phyloP scores from a whole-genome alignment of 1,140 invertebrate species.

The Daktulosphaira vitifoliae region DNA sequence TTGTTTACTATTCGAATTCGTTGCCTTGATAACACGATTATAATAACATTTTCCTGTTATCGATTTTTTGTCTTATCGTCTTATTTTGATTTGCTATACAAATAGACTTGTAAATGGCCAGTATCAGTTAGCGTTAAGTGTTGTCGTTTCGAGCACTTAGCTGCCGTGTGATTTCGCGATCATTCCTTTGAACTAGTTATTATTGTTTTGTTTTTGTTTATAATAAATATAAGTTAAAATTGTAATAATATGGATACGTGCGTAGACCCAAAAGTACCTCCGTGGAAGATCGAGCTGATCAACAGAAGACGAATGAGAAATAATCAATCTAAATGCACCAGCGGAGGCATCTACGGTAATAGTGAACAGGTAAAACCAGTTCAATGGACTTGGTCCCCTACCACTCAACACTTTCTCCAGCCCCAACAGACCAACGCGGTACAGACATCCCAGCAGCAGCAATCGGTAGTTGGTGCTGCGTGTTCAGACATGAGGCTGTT shows the following conservation, averaged over 20 bases:
- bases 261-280: conserved; percentile 46
- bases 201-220: too few relatives aligned
- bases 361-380: conserved; percentile 31
- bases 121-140: too few relatives aligned
- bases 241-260: conserved; percentile 11
- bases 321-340: conserved; percentile 36
- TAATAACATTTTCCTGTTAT: too few relatives aligned
- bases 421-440: conserved; percentile 34
- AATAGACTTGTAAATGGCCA: too few relatives aligned
- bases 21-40: too few relatives aligned
- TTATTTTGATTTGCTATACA: too few relatives aligned
- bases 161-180: too few relatives aligned
- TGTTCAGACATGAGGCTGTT: conserved; percentile 16
- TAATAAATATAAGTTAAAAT: not conserved
- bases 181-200: too few relatives aligned
- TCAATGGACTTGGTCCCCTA: conserved; percentile 17
- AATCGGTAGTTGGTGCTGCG: conserved; percentile 11
- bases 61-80: too few relatives aligned
- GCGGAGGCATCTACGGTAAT: conserved; percentile 21
- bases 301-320: conserved; percentile 50
- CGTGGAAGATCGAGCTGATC: conserved; percentile 67
- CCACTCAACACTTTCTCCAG: conserved; percentile 34
- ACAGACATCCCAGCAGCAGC: conserved; percentile 26
- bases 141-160: too few relatives aligned
- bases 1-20: too few relatives aligned